Base-by-base conservation (phyloP, 2,113 vertebrate genomes). In the Talpa occidentalis region DNA sequence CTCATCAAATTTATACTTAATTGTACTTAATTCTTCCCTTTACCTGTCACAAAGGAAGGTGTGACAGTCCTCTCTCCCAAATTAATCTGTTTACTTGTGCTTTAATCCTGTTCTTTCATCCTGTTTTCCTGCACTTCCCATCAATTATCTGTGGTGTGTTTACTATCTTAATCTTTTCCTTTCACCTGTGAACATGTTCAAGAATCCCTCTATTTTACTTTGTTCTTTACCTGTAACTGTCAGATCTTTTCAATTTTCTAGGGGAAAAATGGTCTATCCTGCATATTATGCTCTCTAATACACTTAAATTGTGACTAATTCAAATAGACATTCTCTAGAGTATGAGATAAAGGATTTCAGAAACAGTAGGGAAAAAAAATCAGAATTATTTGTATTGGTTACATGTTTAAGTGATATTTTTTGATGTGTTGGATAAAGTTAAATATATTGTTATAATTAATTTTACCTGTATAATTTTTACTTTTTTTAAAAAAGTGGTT, bases 361-460 rank as follows among this genome's bases (percentile, higher is more conserved):
- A 91, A 94, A 67, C 22, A 42, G 26, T 79, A 88, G 67, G 42
- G 17, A 66, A 82, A 97, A 97, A 88, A 40, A 59, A 66, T 52
- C 28, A 59, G 52, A 86, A 8, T 42, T 70, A 70, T 90, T 62
- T 76, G 40, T 67, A 16, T 86, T 80, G 14, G 21, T 59, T 87
- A 78, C 54, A 67, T 87, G 40, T 80, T 84, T 66, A 92, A 47
- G 28, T 80, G 56, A 73, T 90, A 82, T 82, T 90, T 81, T 81
- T 93, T 37, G 26, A 52, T 69, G 30, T 56, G 70, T 66, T 52
- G 24, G 14, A 16, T 93, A 62, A 79, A 91, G 47, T 62, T 52
- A 80, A 79, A 60, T 73, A 40, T 10, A 74, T 22, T 47, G 4
- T 40, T 95, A 44, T 11, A 79, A 44, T 77, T 85, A 52, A 42